Conservation (phyloP, 2,797 vertebrate species). For the Aythya fuligula region DNA sequence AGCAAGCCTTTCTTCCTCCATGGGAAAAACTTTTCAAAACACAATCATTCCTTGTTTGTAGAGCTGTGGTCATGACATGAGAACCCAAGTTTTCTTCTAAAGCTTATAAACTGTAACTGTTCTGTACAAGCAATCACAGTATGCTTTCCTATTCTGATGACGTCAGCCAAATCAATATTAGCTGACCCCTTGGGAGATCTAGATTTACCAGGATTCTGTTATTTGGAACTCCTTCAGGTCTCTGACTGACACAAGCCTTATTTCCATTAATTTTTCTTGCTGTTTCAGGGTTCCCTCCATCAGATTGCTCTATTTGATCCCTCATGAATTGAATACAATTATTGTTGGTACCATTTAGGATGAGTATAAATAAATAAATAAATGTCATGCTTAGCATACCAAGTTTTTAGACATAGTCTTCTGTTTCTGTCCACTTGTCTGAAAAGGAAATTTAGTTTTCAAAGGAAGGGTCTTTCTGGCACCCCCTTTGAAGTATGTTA, state of each 20-base stretch:
- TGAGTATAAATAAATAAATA: not conserved
- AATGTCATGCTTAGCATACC: not conserved
- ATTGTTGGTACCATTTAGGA: not conserved
- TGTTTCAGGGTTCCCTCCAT: not conserved
- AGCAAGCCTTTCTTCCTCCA: not conserved
- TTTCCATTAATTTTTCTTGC: not conserved
- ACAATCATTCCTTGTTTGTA: not conserved
- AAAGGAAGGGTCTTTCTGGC: not conserved
- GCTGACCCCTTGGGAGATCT: not conserved
- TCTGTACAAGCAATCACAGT: not conserved
- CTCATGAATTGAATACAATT: not conserved
- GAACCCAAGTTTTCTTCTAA: not conserved
- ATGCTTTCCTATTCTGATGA: not conserved
- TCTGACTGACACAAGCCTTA: not conserved
- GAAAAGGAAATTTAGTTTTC: not conserved
- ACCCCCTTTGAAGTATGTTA: not conserved
- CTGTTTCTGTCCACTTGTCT: not conserved
- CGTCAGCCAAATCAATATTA: not conserved
- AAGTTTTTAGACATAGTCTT: not conserved
- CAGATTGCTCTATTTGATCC: not conserved
- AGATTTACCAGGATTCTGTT: not conserved
- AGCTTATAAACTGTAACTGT: not conserved
- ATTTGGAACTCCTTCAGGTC: not conserved
- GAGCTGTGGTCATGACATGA: not conserved
- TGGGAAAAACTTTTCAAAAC: conserved; percentile 31